A percentile compares a stretch with the other conserved stretches of the same genome.
Evolutionary conservation across 2,888 invertebrate species (phyloP).

Genomic region (Phengaris alcon): DNA sequence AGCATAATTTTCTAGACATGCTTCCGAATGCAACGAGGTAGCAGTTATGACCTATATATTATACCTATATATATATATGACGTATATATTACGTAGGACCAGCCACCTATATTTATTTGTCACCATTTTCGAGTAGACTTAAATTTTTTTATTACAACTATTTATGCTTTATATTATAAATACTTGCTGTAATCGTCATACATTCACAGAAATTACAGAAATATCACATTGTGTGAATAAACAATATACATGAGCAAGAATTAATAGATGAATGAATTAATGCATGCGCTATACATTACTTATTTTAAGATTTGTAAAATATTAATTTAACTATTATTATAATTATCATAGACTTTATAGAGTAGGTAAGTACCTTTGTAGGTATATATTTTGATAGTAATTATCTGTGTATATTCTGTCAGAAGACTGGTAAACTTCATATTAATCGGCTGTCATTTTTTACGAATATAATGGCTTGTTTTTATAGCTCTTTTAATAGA

Average conservation of each 20-base stretch:
- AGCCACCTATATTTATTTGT: too few species aligned
- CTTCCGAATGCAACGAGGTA: too few species aligned
- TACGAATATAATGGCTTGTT: slow-evolving; percentile 18
- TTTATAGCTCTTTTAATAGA: slow-evolving; percentile 7
- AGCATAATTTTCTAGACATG: too few species aligned
- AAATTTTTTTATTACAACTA: background rate
- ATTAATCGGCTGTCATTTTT: slow-evolving; percentile 34
- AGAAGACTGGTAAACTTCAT: slow-evolving; percentile 54
- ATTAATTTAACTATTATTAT: slow-evolving; percentile 34
- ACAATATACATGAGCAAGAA: background rate
- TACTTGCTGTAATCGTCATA: background rate
- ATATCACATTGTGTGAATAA: background rate
- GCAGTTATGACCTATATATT: too few species aligned
- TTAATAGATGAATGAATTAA: background rate
- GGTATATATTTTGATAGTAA: slow-evolving; percentile 34
- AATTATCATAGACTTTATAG: slow-evolving; percentile 34
- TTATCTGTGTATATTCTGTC: slow-evolving; percentile 44
- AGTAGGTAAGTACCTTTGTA: slow-evolving; percentile 28
- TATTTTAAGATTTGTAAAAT: slow-evolving; percentile 33
- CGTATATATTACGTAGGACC: too few species aligned
- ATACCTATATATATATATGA: too few species aligned
- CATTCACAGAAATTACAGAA: background rate
- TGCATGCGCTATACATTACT: background rate
- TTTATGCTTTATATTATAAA: background rate
- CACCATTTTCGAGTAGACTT: too few species aligned